A percentile compares a stretch with the other conserved stretches of the same genome.
Conservation (phyloP, 2,113 vertebrate species). For the Phaetusa simplex region DNA sequence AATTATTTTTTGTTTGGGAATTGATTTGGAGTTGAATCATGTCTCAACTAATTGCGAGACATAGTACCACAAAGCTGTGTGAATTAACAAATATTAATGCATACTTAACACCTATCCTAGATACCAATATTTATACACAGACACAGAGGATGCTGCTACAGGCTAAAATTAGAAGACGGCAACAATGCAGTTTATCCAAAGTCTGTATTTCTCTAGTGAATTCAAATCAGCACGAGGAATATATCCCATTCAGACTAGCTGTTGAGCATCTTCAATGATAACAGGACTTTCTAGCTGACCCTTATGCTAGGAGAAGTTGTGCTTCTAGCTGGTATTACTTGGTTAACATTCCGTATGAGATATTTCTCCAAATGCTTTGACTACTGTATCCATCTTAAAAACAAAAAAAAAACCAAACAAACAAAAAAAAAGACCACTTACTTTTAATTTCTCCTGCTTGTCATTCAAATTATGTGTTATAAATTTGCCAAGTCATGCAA, state of each 20-base stretch:
- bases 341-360: not conserved
- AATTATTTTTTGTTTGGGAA: constrained; percentile 45
- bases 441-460: constrained; percentile 10
- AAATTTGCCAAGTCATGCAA: not conserved
- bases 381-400: not conserved
- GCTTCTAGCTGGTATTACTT: not conserved
- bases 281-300: not conserved
- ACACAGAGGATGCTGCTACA: not conserved
- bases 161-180: not conserved
- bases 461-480: not conserved
- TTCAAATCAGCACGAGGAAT: not conserved
- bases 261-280: not conserved
- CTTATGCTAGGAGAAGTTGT: not conserved
- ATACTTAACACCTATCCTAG: not conserved
- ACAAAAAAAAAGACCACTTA: not conserved
- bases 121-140: constrained; percentile 28
- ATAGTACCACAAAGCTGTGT: not conserved
- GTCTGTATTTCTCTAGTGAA: not conserved
- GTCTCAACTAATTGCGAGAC: constrained; percentile 7
- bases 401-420: not conserved
- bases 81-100: constrained; percentile 17
- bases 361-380: not conserved
- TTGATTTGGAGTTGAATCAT: constrained; percentile 12
- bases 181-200: not conserved
- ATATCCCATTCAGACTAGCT: not conserved